Percentiles rank a stretch among this genome's conserved stretches.
Conservation (phyloP, 2,797 vertebrate genomes). For the Bovichtus variegatus region DNA sequence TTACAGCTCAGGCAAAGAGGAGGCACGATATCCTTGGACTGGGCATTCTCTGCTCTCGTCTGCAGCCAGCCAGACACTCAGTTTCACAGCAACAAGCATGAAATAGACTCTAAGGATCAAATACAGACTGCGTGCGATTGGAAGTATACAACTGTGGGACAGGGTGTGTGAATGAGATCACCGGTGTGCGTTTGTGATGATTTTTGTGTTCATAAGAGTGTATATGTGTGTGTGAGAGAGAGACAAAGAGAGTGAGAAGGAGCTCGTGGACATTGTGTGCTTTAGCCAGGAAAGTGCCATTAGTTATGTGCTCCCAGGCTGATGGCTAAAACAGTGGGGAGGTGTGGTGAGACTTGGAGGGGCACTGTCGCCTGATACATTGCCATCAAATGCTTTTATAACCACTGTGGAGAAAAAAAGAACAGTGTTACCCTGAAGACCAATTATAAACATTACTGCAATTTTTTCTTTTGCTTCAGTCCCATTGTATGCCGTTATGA, state of each 20-base stretch:
- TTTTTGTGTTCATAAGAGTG: conserved; percentile 34
- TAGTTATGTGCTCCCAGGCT: conserved; percentile 58
- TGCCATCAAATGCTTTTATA: conserved; percentile 58
- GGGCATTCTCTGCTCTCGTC: conserved; percentile 38
- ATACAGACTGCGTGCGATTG: conserved; percentile 58
- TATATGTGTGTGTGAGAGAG: neutral
- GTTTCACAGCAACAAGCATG: conserved; percentile 76
- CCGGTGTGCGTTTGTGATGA: conserved; percentile 47
- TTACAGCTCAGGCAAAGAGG: conserved; percentile 59
- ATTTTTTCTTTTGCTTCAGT: conserved; percentile 19
- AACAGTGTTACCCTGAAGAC: conserved; percentile 18
- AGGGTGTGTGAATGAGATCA: conserved; percentile 69
- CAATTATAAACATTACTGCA: conserved; percentile 24
- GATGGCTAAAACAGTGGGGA: conserved; percentile 76
- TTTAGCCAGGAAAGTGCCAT: conserved; percentile 68
- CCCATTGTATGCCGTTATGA: neutral
- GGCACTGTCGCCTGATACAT: conserved; percentile 64
- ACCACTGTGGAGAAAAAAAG: conserved; percentile 43
- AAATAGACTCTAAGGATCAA: conserved; percentile 77
- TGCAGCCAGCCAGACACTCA: conserved; percentile 65
- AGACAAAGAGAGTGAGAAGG: conserved; percentile 34
- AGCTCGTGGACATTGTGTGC: conserved; percentile 43
- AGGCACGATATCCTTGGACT: conserved; percentile 57
- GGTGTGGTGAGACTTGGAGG: conserved; percentile 72
- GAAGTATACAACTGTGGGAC: conserved; percentile 53